Evolutionary conservation across 2,888 invertebrate genomes (phyloP).

Genomic region (Andrena flavipes): DNA sequence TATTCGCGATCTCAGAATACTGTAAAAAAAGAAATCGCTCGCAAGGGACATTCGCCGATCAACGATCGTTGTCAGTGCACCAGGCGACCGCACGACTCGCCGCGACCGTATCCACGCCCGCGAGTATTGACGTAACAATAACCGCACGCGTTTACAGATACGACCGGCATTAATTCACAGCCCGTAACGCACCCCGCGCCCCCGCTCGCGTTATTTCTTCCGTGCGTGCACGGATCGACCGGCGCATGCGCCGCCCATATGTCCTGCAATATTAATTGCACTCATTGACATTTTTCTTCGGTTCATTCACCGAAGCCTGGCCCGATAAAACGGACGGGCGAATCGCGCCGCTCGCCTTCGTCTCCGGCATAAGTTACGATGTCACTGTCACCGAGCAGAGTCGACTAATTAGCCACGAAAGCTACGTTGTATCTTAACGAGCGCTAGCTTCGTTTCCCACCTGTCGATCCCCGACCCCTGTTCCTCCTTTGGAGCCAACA

Average conservation of each 20-base stretch:
- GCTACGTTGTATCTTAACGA: constrained; percentile 7
- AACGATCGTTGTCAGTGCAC: background rate
- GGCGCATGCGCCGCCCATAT: constrained; percentile 53
- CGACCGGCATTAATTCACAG: constrained; percentile 30
- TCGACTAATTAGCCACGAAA: constrained; percentile 20
- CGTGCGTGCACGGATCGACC: background rate
- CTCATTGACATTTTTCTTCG: constrained; percentile 81
- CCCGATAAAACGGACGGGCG: constrained; percentile 59
- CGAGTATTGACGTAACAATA: constrained; percentile 50
- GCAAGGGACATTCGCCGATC: background rate
- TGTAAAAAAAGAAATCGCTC: background rate
- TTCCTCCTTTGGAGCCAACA: background rate
- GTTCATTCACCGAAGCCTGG: constrained; percentile 75
- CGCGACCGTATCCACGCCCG: constrained; percentile 42
- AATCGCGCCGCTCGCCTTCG: constrained; percentile 10
- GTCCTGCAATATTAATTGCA: constrained; percentile 80
- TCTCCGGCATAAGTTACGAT: constrained; percentile 34
- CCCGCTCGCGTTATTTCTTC: constrained; percentile 5
- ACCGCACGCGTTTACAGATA: constrained; percentile 42
- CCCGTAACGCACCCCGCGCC: constrained; percentile 28
- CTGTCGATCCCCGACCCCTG: background rate
- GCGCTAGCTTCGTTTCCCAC: background rate
- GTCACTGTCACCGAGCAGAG: constrained; percentile 30
- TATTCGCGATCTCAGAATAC: too few species aligned
- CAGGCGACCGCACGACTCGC: constrained; percentile 13